Percentiles rank a stretch among this genome's conserved stretches.
Conservation (phyloP, 2,113 vertebrate species). For the Sorex araneus region DNA sequence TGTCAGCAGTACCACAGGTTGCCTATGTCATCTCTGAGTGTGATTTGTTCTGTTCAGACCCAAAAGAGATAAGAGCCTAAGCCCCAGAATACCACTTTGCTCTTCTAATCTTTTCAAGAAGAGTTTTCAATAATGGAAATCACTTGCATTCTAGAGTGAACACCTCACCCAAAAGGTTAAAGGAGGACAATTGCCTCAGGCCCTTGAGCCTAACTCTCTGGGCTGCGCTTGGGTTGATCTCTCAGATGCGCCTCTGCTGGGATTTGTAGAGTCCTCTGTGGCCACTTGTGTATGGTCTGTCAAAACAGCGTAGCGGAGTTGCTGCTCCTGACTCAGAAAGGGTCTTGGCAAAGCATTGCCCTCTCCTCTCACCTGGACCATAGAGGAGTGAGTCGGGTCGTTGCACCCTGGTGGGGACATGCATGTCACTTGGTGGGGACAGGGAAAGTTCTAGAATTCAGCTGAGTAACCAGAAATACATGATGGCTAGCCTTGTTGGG, state of each 20-base stretch:
- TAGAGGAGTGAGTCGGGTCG: not conserved
- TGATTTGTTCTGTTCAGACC: conserved; percentile 29
- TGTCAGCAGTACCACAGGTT: conserved; percentile 43
- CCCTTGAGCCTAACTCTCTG: not conserved
- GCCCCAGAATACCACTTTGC: not conserved
- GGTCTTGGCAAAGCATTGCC: not conserved
- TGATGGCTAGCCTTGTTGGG: not conserved
- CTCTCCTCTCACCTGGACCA: not conserved
- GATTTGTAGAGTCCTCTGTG: not conserved
- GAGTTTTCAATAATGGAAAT: conserved; percentile 44
- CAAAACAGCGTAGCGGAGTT: accelerated
- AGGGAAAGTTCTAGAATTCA: conserved; percentile 28
- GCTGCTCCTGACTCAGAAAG: not conserved
- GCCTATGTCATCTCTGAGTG: conserved; percentile 6
- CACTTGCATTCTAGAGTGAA: not conserved
- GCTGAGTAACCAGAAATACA: not conserved
- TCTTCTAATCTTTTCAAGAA: conserved; percentile 14
- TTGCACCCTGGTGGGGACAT: not conserved
- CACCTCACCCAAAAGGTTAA: not conserved
- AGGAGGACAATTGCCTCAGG: not conserved
- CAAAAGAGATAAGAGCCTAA: not conserved
- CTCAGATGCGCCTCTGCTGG: not conserved
- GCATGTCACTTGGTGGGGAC: not conserved
- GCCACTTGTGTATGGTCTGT: not conserved
- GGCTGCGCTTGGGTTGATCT: not conserved